phyloP scores from a whole-genome alignment of 2,797 vertebrate genomes.

The Mus spretus region DNA sequence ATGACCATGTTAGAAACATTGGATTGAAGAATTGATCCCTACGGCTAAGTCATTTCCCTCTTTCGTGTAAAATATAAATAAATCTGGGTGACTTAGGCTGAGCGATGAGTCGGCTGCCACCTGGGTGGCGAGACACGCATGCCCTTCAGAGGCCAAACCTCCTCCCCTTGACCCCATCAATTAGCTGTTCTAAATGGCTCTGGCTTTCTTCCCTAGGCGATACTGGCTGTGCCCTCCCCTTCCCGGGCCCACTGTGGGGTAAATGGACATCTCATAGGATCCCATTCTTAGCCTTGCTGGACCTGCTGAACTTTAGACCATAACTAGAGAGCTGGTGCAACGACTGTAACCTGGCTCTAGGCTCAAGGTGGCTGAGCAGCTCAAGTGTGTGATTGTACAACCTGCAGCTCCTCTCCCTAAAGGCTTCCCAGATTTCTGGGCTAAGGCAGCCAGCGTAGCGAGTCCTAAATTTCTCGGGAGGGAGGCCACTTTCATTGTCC shows the following conservation, averaged over 20 bases:
- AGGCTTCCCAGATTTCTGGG: slow-evolving; percentile 73
- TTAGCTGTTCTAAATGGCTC: slow-evolving; percentile 62
- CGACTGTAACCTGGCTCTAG: slow-evolving; percentile 67
- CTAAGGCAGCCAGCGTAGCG: slow-evolving; percentile 31
- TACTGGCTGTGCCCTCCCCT: neutral
- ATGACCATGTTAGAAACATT: slow-evolving; percentile 86
- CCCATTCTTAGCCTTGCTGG: neutral
- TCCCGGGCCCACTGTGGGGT: neutral
- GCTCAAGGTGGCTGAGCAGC: slow-evolving; percentile 9
- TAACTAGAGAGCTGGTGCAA: slow-evolving; percentile 77
- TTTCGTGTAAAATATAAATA: slow-evolving; percentile 84
- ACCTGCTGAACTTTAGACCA: slow-evolving; percentile 75
- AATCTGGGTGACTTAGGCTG: slow-evolving; percentile 78
- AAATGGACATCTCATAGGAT: neutral
- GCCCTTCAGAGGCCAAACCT: slow-evolving; percentile 63
- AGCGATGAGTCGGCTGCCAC: slow-evolving; percentile 48
- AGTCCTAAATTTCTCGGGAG: slow-evolving; percentile 61
- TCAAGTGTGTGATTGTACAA: slow-evolving; percentile 71
- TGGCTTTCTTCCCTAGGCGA: neutral
- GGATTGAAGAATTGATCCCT: slow-evolving; percentile 87
- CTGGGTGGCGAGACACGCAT: neutral
- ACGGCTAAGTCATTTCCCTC: slow-evolving; percentile 86
- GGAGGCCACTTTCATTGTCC: neutral
- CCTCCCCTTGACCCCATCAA: slow-evolving; percentile 38
- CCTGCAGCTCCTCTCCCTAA: slow-evolving; percentile 25